Evolutionary conservation across 2,797 vertebrate species (phyloP).

Genomic region (Periparus ater): DNA sequence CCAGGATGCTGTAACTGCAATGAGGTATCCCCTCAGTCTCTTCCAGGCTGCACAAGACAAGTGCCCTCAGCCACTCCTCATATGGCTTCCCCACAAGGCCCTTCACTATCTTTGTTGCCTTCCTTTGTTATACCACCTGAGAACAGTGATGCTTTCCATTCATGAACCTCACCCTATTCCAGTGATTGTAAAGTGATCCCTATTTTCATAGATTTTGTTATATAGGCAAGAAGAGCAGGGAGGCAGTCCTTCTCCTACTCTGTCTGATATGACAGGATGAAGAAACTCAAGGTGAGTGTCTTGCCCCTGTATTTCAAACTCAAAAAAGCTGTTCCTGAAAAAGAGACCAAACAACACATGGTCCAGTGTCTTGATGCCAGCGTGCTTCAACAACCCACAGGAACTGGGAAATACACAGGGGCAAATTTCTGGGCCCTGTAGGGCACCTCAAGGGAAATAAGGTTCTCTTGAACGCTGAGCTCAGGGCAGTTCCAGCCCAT

Average conservation of each 20-base stretch:
- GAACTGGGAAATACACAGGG: neutral
- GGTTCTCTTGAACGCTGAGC: neutral
- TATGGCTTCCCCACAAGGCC: neutral
- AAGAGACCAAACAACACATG: neutral
- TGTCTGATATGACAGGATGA: neutral
- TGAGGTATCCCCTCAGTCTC: neutral
- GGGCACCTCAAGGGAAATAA: neutral
- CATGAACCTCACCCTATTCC: neutral
- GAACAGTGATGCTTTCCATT: neutral
- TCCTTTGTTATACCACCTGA: neutral
- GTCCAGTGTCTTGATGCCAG: neutral
- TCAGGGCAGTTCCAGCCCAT: neutral
- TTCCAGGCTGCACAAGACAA: neutral
- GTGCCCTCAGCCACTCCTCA: neutral
- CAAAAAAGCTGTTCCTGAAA: neutral
- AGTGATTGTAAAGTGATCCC: neutral
- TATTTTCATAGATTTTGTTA: neutral
- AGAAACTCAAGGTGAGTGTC: neutral
- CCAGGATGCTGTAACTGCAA: neutral
- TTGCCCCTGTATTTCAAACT: neutral
- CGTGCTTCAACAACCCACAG: neutral
- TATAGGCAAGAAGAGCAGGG: neutral
- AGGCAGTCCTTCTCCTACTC: neutral
- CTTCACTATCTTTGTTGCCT: neutral
- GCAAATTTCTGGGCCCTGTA: neutral